Evolutionary conservation across 2,888 invertebrate species (phyloP).

Genomic region (Sisyra nigra): DNA sequence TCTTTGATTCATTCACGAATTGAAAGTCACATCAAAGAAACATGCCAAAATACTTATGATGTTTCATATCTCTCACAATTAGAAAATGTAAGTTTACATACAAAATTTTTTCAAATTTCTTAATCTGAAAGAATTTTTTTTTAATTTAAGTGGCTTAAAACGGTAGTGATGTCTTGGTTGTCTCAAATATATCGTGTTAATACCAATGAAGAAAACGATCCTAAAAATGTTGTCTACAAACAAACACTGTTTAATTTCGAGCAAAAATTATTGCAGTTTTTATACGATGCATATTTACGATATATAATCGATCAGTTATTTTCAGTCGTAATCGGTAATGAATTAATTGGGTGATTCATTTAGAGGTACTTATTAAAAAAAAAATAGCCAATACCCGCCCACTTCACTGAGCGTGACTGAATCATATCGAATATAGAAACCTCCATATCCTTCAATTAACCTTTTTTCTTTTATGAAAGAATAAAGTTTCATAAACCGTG

Average conservation of each 20-base stretch:
- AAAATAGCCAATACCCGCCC: no score
- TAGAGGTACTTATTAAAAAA: no score
- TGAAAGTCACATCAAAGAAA: constrained; percentile 64
- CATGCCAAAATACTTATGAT: constrained; percentile 78
- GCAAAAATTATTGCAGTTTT: constrained; percentile 60
- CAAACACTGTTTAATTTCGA: constrained; percentile 49
- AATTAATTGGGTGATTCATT: constrained; percentile 1
- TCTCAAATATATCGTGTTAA: constrained; percentile 62
- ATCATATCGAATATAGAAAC: no score
- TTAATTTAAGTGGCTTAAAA: constrained; percentile 60
- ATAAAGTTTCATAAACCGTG: no score
- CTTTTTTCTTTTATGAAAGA: no score
- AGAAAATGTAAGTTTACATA: constrained; percentile 51
- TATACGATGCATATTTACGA: constrained; percentile 80
- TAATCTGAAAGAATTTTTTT: no score
- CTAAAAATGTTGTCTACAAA: constrained; percentile 26
- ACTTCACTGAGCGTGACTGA: no score
- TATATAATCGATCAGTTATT: constrained; percentile 84
- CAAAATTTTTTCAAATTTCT: no score
- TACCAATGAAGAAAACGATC: constrained; percentile 36
- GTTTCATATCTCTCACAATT: constrained; percentile 59
- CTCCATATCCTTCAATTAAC: no score
- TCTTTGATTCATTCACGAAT: constrained; percentile 71
- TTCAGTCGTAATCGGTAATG: constrained; percentile 74
- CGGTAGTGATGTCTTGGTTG: constrained; percentile 75